These are phyloP conservation scores for Platyscapa corneri DNA, from an alignment of 1,140 invertebrate species.

Conservation along the genomic window DNA sequence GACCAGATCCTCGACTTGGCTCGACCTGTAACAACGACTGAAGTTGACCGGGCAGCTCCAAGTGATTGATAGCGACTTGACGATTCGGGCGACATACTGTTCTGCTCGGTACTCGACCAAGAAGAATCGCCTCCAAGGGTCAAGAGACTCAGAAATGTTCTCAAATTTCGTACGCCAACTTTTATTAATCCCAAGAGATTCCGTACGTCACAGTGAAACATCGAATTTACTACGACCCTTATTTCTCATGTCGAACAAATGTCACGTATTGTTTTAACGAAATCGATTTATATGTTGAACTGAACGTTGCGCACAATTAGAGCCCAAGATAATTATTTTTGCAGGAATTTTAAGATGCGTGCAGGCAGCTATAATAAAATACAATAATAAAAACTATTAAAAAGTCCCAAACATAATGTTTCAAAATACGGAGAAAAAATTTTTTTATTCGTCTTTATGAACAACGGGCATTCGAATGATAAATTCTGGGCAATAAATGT, in stretches of 20 bases:
- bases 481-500: background rate
- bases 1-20: slow-evolving; percentile 34
- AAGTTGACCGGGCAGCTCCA: background rate
- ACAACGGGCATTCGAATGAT: background rate
- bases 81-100: background rate
- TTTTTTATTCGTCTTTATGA: background rate
- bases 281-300: background rate
- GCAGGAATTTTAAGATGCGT: too few relatives aligned
- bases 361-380: too few relatives aligned
- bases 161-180: background rate
- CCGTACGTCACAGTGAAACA: background rate
- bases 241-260: background rate
- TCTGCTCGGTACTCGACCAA: background rate
- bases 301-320: background rate
- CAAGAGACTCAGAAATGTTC: background rate
- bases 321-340: too few relatives aligned
- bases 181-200: background rate
- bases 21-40: background rate
- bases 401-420: too few relatives aligned
- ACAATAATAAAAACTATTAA: too few relatives aligned
- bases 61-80: slow-evolving; percentile 40
- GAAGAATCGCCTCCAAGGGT: background rate
- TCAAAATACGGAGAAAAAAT: too few relatives aligned
- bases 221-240: background rate
- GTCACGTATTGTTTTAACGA: background rate